Evolutionary conservation across 2,888 invertebrate species (phyloP).

Genomic region (Epiperipatus broadwayi): DNA sequence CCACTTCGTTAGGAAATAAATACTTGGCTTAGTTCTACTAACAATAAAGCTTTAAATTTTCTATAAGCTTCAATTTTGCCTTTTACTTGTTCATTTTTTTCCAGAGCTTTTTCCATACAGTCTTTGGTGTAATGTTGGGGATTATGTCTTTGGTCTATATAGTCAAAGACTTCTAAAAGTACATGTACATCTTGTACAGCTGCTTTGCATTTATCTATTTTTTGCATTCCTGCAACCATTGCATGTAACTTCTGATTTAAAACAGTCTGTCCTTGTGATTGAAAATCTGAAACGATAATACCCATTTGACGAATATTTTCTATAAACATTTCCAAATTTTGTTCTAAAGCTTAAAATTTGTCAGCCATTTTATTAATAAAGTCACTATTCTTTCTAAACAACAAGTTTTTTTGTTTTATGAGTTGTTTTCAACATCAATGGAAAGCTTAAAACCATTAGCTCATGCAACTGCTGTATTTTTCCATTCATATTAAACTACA

Average conservation of each 20-base stretch:
- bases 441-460: too few relatives aligned
- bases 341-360: constrained; percentile 73
- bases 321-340: constrained; percentile 82
- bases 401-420: too few relatives aligned
- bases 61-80: constrained; percentile 90
- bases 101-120: constrained; percentile 89
- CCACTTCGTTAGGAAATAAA: constrained; percentile 91
- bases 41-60: constrained; percentile 77
- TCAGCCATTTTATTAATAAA: constrained; percentile 43
- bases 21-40: constrained; percentile 72
- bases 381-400: too few relatives aligned
- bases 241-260: constrained; percentile 94
- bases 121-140: constrained; percentile 96
- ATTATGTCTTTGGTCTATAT: constrained; percentile 93
- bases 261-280: constrained; percentile 89
- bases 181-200: constrained; percentile 90
- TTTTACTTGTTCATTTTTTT: constrained; percentile 93
- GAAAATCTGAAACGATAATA: constrained; percentile 94
- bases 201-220: constrained; percentile 76
- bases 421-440: too few relatives aligned
- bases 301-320: constrained; percentile 97
- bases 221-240: constrained; percentile 74
- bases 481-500: too few relatives aligned
- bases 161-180: constrained; percentile 95
- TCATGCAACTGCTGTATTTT: too few relatives aligned